phyloP scores from a whole-genome alignment of 2,888 invertebrate genomes.

The Eristalis tenax region DNA sequence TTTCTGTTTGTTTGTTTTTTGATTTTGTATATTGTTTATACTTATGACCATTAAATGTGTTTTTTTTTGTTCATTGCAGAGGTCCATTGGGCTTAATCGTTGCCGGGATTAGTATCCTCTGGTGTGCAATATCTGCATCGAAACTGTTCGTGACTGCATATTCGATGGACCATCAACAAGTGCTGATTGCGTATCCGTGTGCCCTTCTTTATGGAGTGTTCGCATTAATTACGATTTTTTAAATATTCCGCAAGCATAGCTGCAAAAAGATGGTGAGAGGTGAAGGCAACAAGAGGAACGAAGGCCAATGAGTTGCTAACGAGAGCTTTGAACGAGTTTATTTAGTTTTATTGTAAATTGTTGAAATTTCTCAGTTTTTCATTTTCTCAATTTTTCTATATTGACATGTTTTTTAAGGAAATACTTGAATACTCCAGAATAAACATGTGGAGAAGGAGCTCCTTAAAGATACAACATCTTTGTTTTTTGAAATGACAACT shows the following conservation, averaged over 20 bases:
- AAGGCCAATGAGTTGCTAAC: neutral
- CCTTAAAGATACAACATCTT: too few relatives aligned
- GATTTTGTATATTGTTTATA: slow-evolving; percentile 48
- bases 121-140: slow-evolving; percentile 89
- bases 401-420: neutral
- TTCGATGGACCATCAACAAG: slow-evolving; percentile 88
- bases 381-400: neutral
- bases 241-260: slow-evolving; percentile 73
- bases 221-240: slow-evolving; percentile 89
- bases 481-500: too few relatives aligned
- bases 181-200: slow-evolving; percentile 89
- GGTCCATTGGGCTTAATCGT: slow-evolving; percentile 83
- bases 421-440: neutral
- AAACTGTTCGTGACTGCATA: slow-evolving; percentile 90
- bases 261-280: neutral
- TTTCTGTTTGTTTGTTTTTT: slow-evolving; percentile 23
- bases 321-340: neutral
- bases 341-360: neutral
- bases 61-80: slow-evolving; percentile 79
- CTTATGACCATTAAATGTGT: slow-evolving; percentile 46
- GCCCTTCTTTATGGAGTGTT: slow-evolving; percentile 90
- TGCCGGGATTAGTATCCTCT: slow-evolving; percentile 84
- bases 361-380: neutral
- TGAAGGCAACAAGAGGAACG: neutral
- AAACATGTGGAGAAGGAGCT: neutral